Base-by-base conservation (phyloP, 2,113 vertebrate genomes). In the Ivindomyrus marchei region DNA sequence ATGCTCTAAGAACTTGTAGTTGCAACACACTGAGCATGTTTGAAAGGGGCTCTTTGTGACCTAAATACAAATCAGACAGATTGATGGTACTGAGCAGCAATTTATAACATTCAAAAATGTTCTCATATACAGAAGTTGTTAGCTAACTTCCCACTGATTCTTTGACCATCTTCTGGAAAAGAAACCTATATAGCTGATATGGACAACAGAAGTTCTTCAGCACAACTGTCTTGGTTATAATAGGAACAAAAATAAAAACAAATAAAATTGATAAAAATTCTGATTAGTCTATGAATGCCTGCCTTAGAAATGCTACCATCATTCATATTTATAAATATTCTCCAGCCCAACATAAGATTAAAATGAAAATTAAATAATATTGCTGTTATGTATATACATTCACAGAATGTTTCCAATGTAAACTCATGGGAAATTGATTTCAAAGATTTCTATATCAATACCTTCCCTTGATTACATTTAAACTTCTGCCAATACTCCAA, bases 401-500 rank as follows among this genome's bases (percentile, higher is more conserved):
- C 10, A 70, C n/a, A 70, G n/a, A 70, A 31, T 31, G n/a, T 27
- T 70, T 70, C n/a, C 62, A 70, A 13, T 70, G 62, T 70, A 27
- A 70, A 70, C n/a, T 70, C n/a, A 70, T 31, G 27, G 62, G 62
- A 27, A 70, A 70, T 0, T 70, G 62, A 70, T 70, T 31, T 31
- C 36, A 77, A 77, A 19, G 74, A 77, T 77, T 39, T 39, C 74
- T 19, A 77, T 77, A 77, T 77, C 74, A 77, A 77, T 77, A 77
- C 74, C 74, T 77, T 77, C 74, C 74, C 74, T 39, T 77, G 74
- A 77, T 77, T 77, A 77, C 74, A 42, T 77, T 77, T 77, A 77
- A 39, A 90, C 90, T 85, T 84, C 85, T 39, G 50, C 66, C 50
- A 88, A 19, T 80, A 90, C 46, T 39, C 46, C 86, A 31, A 42